These are phyloP conservation scores for Pavo muticus DNA, from an alignment of 2,113 vertebrate species.

Conservation along the genomic window DNA sequence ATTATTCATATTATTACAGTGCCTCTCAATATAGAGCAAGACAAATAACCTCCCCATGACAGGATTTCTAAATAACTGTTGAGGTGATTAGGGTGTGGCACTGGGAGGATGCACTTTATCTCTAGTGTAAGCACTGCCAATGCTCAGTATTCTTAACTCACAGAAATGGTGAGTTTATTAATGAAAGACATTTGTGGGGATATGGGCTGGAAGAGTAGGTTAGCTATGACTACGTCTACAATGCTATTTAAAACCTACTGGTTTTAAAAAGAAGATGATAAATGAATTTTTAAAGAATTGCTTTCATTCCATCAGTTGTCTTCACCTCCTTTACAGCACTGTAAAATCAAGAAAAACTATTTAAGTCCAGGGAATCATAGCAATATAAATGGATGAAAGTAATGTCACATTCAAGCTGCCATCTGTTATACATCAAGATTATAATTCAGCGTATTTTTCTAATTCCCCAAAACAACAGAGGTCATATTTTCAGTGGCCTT, in stretches of 20 bases:
- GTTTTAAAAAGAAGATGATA: not conserved
- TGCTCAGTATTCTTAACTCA: not conserved
- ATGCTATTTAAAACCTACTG: not conserved
- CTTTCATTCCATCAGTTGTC: not conserved
- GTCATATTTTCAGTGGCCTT: constrained; percentile 42
- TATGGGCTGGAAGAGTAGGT: not conserved
- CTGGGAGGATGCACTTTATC: not conserved
- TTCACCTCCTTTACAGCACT: not conserved
- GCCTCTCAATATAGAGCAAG: not conserved
- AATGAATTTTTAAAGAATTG: not conserved
- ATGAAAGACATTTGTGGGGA: not conserved
- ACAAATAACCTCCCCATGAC: not conserved
- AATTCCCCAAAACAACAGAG: constrained; percentile 46
- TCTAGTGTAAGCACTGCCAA: not conserved
- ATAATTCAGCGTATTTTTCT: constrained; percentile 52
- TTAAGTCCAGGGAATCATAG: not conserved
- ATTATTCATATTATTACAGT: not conserved
- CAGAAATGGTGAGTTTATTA: not conserved
- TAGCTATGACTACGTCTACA: not conserved
- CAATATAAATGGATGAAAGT: not conserved
- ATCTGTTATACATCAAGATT: constrained; percentile 44
- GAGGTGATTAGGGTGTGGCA: accelerated
- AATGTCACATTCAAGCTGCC: not conserved
- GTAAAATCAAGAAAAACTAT: not conserved
- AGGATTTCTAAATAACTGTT: not conserved